Conservation (phyloP, 2,113 vertebrate species). For the Apteryx mantelli region DNA sequence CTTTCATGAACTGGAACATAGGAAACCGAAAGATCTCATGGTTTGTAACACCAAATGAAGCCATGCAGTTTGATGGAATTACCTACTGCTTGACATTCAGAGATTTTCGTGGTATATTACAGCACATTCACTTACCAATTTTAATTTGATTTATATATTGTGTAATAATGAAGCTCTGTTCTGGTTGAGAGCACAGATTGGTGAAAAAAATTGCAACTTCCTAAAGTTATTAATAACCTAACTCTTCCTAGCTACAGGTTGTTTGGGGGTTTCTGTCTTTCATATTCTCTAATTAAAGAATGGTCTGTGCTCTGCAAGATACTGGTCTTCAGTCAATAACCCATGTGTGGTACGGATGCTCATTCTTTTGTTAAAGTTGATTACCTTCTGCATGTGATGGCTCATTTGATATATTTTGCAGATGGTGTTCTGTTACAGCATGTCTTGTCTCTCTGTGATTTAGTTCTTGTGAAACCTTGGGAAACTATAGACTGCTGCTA, state of each 20-base stretch:
- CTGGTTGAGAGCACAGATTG: neutral
- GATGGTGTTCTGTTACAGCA: slow-evolving; percentile 11
- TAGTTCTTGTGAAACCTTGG: slow-evolving; percentile 7
- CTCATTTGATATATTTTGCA: neutral
- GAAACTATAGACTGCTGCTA: neutral
- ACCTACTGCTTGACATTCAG: neutral
- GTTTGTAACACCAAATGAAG: neutral
- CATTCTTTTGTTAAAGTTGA: neutral
- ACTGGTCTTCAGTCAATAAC: neutral
- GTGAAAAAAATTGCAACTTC: neutral
- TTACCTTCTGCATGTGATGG: neutral
- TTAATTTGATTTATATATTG: neutral
- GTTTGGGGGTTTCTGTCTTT: neutral
- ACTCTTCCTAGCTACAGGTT: neutral
- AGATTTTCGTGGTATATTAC: neutral
- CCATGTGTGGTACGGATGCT: neutral
- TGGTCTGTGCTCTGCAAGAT: neutral
- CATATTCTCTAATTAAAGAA: neutral
- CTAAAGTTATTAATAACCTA: neutral
- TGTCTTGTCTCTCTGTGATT: neutral
- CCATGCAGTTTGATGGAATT: neutral
- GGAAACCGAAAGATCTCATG: neutral
- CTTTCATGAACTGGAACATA: neutral
- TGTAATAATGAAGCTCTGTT: neutral
- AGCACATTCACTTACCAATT: neutral